These are phyloP conservation scores for Catharus minimus DNA, from an alignment of 2,113 vertebrate species.

Conservation along the genomic window DNA sequence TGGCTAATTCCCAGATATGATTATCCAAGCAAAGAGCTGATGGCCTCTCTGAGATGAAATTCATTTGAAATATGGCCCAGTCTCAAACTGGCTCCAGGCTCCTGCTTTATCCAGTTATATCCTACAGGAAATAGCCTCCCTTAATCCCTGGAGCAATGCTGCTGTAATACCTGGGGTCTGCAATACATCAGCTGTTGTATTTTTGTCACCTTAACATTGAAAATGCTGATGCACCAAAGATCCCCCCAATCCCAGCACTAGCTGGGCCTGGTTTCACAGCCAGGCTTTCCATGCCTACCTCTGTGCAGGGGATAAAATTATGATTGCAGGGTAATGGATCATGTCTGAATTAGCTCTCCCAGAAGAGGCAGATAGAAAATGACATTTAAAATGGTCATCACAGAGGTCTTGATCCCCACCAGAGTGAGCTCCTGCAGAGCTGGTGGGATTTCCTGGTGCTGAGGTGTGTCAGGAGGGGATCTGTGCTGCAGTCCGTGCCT, in stretches of 20 bases:
- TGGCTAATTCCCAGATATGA: conserved; percentile 32
- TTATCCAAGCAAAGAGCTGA: conserved; percentile 29
- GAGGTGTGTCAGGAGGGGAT: neutral
- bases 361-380: neutral
- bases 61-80: conserved; percentile 12
- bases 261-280: neutral
- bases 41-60: neutral
- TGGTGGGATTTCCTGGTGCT: neutral
- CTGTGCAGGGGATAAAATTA: neutral
- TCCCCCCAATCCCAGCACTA: neutral
- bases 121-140: neutral
- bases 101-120: neutral
- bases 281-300: neutral
- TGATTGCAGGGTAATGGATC: neutral
- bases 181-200: neutral
- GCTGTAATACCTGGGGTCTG: neutral
- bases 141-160: neutral
- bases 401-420: neutral
- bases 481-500: fast-evolving
- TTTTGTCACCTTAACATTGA: neutral
- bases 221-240: neutral
- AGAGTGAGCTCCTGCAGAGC: neutral
- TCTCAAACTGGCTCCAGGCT: conserved; percentile 11
- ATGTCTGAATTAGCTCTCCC: neutral
- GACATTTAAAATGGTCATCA: neutral